Evolutionary conservation across 2,888 invertebrate genomes (phyloP).

Genomic region (Cerceris ruficornis): DNA sequence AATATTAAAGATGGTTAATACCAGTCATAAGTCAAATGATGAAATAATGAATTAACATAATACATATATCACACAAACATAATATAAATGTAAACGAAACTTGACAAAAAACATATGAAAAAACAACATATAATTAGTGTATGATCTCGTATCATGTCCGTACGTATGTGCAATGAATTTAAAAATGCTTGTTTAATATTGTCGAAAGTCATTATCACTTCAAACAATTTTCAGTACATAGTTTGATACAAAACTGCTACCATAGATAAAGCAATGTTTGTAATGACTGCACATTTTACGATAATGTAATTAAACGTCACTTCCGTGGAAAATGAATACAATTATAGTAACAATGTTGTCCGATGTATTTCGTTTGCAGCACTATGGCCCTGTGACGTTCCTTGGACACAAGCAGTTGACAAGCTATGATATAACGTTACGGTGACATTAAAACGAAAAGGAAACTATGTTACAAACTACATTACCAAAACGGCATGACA

Average conservation of each 20-base stretch:
- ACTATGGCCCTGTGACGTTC: slow-evolving; percentile 49
- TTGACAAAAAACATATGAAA: slow-evolving; percentile 30
- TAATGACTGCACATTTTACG: neutral
- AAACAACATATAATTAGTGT: slow-evolving; percentile 24
- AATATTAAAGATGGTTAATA: slow-evolving; percentile 28
- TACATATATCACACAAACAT: slow-evolving; percentile 13
- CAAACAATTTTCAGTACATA: slow-evolving; percentile 6
- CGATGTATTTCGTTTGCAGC: slow-evolving; percentile 36
- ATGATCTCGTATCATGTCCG: slow-evolving; percentile 46
- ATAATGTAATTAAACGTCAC: slow-evolving; percentile 6
- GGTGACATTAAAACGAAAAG: slow-evolving; percentile 57
- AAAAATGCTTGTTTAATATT: slow-evolving; percentile 33
- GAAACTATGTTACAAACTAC: slow-evolving; percentile 73
- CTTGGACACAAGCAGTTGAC: slow-evolving; percentile 69
- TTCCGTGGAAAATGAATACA: slow-evolving; percentile 20
- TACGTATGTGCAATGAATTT: slow-evolving; percentile 21
- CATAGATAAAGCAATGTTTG: too few relatives aligned
- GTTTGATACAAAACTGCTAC: too few relatives aligned
- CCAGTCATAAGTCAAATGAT: slow-evolving; percentile 26
- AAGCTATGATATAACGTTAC: slow-evolving; percentile 71
- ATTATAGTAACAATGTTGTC: slow-evolving; percentile 30
- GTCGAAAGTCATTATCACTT: slow-evolving; percentile 18
- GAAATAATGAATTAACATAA: slow-evolving; percentile 19
- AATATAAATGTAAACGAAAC: slow-evolving; percentile 25
- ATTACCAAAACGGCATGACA: slow-evolving; percentile 79